phyloP scores from a whole-genome alignment of 2,113 vertebrate genomes.

The Sapayoa aenigma region DNA sequence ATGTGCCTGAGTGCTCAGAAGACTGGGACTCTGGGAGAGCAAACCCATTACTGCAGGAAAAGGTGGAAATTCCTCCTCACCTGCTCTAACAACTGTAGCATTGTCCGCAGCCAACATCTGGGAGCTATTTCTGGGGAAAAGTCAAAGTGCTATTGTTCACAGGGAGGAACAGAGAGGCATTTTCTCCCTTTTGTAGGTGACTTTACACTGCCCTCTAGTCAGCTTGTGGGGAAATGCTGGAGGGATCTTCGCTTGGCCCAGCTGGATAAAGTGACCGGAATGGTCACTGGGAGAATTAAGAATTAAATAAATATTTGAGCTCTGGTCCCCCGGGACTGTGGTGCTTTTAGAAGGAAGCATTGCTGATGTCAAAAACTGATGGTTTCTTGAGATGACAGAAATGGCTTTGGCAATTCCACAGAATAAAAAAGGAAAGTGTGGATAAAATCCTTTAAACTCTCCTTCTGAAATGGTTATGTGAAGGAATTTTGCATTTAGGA shows the following conservation, averaged over 20 bases:
- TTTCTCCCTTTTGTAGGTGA: neutral
- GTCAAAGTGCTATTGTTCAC: constrained; percentile 34
- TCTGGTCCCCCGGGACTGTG: neutral
- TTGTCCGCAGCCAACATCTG: constrained; percentile 11
- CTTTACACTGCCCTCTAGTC: constrained; percentile 62
- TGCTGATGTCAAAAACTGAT: neutral
- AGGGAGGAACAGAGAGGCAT: neutral
- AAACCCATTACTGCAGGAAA: neutral
- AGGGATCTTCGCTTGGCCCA: neutral
- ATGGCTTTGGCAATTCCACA: neutral
- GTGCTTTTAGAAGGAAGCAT: neutral
- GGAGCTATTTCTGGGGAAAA: constrained; percentile 18
- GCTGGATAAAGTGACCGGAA: neutral
- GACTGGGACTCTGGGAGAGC: neutral
- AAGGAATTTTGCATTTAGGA: neutral
- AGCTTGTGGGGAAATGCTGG: constrained; percentile 29
- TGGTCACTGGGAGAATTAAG: neutral
- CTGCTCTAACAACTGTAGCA: neutral
- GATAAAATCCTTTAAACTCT: neutral
- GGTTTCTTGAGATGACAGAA: neutral
- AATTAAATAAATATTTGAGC: neutral
- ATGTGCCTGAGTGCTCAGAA: neutral
- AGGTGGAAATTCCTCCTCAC: neutral
- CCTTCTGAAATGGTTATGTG: neutral
- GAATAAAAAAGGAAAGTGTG: neutral